Conservation (phyloP, 2,113 vertebrate genomes). For the Pelecanus crispus region DNA sequence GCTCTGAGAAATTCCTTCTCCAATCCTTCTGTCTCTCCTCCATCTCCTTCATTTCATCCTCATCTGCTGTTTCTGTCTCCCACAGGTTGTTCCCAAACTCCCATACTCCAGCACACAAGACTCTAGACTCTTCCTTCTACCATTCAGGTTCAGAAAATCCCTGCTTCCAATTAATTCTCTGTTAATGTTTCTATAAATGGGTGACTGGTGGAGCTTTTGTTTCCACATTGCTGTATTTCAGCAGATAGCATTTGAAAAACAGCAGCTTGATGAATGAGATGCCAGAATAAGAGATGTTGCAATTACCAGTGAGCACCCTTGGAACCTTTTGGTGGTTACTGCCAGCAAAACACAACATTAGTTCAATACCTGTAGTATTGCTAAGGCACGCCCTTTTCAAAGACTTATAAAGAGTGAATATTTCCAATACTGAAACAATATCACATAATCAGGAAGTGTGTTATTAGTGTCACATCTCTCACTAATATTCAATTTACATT, state of each 20-base stretch:
- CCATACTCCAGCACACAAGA: rapidly evolving
- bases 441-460: neutral
- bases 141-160: neutral
- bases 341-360: neutral
- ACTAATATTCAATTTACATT: neutral
- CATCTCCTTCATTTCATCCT: neutral
- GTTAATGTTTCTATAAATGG: neutral
- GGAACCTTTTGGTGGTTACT: neutral
- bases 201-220: neutral
- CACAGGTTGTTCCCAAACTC: neutral
- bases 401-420: neutral
- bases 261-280: neutral
- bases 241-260: neutral
- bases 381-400: neutral
- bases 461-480: neutral
- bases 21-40: neutral
- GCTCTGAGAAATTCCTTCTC: neutral
- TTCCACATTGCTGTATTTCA: neutral
- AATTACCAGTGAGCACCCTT: neutral
- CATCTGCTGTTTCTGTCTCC: neutral
- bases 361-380: neutral
- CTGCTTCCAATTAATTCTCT: neutral
- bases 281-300: neutral
- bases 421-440: neutral
- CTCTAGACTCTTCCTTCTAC: neutral